These are phyloP conservation scores for Heliothis virescens DNA, from an alignment of 1,140 invertebrate genomes.

Conservation along the genomic window DNA sequence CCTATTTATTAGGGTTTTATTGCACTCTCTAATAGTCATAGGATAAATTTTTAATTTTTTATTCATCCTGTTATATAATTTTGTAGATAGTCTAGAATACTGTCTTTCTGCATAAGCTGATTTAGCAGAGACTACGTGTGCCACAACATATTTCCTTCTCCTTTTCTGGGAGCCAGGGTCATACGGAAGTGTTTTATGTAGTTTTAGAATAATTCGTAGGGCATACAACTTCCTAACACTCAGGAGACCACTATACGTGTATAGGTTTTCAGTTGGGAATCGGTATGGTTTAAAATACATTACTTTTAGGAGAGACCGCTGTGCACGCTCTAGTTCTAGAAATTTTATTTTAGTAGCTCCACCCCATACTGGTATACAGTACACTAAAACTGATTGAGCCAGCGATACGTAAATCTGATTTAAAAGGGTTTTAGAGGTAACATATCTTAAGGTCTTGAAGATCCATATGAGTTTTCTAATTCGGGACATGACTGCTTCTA, in stretches of 20 bases:
- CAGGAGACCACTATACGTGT: background rate
- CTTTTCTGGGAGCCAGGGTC: background rate
- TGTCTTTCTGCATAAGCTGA: background rate
- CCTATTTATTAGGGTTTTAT: too few relatives aligned
- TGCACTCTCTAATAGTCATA: too few relatives aligned
- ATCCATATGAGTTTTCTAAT: slow-evolving; percentile 47
- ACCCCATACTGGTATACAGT: slow-evolving; percentile 43
- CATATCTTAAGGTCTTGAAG: slow-evolving; percentile 27
- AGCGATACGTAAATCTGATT: background rate
- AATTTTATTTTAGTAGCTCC: slow-evolving; percentile 49
- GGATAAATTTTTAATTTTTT: too few relatives aligned
- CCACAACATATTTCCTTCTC: background rate
- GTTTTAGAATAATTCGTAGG: background rate
- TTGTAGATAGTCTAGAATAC: background rate
- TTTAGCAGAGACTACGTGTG: background rate
- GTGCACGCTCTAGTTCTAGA: slow-evolving; percentile 42
- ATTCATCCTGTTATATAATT: background rate
- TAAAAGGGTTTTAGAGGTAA: background rate
- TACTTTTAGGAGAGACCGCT: slow-evolving; percentile 39
- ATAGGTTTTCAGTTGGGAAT: slow-evolving; percentile 30
- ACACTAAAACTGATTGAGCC: background rate
- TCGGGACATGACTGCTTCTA: slow-evolving; percentile 8
- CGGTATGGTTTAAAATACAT: slow-evolving; percentile 33
- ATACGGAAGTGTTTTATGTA: slow-evolving; percentile 7
- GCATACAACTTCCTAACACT: background rate